These are phyloP conservation scores for Dermolepida albohirtum DNA, from an alignment of 2,888 invertebrate genomes.

Conservation along the genomic window DNA sequence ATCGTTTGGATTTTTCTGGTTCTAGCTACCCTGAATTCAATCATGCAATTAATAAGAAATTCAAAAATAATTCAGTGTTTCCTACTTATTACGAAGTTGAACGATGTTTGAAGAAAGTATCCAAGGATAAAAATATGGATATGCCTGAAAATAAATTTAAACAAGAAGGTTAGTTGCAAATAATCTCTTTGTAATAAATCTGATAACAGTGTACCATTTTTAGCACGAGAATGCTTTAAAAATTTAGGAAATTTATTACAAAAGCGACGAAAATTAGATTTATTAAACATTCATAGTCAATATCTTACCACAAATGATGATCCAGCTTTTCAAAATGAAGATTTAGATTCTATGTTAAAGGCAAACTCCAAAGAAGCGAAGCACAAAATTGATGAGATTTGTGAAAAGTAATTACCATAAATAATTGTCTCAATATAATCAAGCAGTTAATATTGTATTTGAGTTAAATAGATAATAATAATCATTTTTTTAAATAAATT, in stretches of 20 bases:
- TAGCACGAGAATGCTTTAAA: constrained; percentile 56
- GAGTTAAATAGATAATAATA: no score
- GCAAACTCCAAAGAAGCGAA: constrained; percentile 53
- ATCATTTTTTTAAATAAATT: no score
- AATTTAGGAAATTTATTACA: constrained; percentile 58
- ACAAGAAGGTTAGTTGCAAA: constrained; percentile 47
- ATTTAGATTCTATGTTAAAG: constrained; percentile 52
- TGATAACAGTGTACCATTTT: constrained; percentile 2
- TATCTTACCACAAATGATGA: constrained; percentile 54
- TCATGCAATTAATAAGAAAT: constrained; percentile 53
- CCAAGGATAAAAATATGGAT: constrained; percentile 51
- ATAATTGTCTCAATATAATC: background rate
- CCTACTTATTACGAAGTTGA: constrained; percentile 59
- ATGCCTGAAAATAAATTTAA: constrained; percentile 53
- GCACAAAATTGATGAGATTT: constrained; percentile 49
- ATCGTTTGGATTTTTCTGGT: constrained; percentile 37
- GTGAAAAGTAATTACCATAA: constrained; percentile 50
- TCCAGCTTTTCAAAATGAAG: constrained; percentile 55
- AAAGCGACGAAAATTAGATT: constrained; percentile 55
- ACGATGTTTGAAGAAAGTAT: constrained; percentile 47
- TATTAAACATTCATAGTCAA: constrained; percentile 56
- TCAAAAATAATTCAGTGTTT: constrained; percentile 55
- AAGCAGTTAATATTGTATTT: no score
- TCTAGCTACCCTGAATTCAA: constrained; percentile 39
- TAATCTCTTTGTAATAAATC: background rate